A percentile compares a stretch with the other conserved stretches of the same genome.
phyloP scores from a whole-genome alignment of 1,140 invertebrate species.

The Drosophila ogumai region DNA sequence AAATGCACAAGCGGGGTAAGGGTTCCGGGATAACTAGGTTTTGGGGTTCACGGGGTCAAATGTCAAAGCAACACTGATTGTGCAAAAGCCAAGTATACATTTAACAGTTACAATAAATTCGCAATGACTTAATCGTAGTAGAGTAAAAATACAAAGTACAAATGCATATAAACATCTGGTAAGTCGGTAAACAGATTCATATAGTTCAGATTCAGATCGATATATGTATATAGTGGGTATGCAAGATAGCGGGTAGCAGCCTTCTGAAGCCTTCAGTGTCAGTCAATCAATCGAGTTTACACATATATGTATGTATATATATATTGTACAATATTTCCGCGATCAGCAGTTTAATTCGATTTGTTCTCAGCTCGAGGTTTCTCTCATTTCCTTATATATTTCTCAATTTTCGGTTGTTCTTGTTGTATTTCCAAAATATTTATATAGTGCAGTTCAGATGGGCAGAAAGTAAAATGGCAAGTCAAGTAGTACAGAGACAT shows the following conservation, averaged over 20 bases:
- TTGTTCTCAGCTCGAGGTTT: constrained; percentile 25
- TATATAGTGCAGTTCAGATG: constrained; percentile 80
- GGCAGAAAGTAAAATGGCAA: constrained; percentile 84
- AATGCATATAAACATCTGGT: constrained; percentile 68
- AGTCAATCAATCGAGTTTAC: constrained; percentile 80
- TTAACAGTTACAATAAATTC: constrained; percentile 76
- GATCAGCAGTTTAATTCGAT: constrained; percentile 34
- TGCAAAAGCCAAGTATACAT: constrained; percentile 53
- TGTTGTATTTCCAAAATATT: constrained; percentile 63
- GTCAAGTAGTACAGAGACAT: constrained; percentile 68
- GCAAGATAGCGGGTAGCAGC: constrained; percentile 59
- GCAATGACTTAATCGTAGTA: constrained; percentile 68
- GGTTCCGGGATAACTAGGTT: background rate
- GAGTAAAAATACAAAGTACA: constrained; percentile 61
- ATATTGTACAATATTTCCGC: constrained; percentile 42
- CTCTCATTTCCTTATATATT: constrained; percentile 18
- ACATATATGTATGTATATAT: constrained; percentile 40
- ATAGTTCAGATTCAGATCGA: constrained; percentile 37
- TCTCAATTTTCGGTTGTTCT: constrained; percentile 31
- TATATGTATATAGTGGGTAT: constrained; percentile 40
- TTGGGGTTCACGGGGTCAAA: background rate
- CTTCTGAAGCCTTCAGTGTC: constrained; percentile 77
- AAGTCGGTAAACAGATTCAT: constrained; percentile 56
- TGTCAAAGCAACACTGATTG: constrained; percentile 56
- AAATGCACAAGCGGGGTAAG: constrained; percentile 30